Conservation (phyloP, 2,113 vertebrate genomes). For the Eolophus roseicapilla region DNA sequence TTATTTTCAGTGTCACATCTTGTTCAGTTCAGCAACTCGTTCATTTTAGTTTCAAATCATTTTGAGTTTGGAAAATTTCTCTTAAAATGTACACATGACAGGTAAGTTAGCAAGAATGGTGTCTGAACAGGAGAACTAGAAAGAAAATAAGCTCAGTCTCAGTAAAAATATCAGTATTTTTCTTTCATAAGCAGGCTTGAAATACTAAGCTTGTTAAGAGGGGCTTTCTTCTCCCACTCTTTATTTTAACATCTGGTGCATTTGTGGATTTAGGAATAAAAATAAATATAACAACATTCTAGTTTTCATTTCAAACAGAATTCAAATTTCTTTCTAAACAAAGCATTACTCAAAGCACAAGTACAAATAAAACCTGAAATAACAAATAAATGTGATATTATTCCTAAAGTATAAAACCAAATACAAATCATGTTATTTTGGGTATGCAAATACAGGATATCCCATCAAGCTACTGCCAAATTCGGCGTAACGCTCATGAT, state of each 20-base stretch:
- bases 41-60: neutral
- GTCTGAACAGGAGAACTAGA: neutral
- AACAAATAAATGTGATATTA: neutral
- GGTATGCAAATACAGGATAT: neutral
- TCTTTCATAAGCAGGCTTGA: neutral
- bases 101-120: neutral
- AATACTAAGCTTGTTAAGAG: neutral
- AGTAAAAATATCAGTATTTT: neutral
- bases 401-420: neutral
- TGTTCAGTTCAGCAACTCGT: neutral
- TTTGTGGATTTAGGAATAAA: neutral
- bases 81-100: neutral
- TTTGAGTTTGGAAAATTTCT: neutral
- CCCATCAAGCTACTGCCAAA: neutral
- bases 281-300: neutral
- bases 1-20: neutral
- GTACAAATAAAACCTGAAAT: neutral
- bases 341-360: neutral
- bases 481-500: neutral
- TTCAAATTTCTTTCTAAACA: neutral
- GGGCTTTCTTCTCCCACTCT: neutral
- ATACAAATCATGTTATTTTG: neutral
- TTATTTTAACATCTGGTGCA: neutral
- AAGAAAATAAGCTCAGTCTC: neutral
- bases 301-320: neutral